Conservation (phyloP, 2,797 vertebrate genomes). For the Amblyopsis hoosieri region DNA sequence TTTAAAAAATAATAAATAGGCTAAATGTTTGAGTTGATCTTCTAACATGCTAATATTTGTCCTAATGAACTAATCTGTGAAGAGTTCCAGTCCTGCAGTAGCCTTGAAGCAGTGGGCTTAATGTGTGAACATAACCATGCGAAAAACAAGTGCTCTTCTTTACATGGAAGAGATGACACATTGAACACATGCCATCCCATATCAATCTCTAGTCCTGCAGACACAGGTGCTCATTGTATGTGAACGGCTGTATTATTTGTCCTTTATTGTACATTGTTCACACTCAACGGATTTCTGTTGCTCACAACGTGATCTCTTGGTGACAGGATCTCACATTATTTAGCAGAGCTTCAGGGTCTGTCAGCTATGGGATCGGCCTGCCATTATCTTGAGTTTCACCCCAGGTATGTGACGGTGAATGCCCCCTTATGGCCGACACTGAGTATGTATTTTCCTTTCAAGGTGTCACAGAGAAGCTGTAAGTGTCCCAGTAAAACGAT, state of each 20-base stretch:
- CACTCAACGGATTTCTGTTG: conserved; percentile 8
- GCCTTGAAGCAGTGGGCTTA: too few species aligned
- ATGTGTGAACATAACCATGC: too few species aligned
- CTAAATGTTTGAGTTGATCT: too few species aligned
- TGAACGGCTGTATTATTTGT: background rate
- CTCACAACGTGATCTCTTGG: conserved; percentile 12
- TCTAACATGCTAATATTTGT: too few species aligned
- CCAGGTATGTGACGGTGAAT: conserved; percentile 21
- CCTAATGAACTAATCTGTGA: too few species aligned
- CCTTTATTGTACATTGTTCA: conserved; percentile 18
- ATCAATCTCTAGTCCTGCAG: background rate
- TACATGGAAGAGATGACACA: background rate
- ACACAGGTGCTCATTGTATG: background rate
- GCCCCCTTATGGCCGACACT: background rate
- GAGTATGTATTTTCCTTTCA: background rate
- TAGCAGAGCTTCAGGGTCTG: conserved; percentile 30
- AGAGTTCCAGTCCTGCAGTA: too few species aligned
- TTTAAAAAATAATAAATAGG: too few species aligned
- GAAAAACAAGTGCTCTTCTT: background rate
- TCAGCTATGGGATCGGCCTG: conserved; percentile 25
- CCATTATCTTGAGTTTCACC: conserved; percentile 33
- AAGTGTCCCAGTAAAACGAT: conserved; percentile 41
- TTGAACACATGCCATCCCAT: background rate
- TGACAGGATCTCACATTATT: background rate
- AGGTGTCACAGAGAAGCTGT: conserved; percentile 26